Evolutionary conservation across 2,888 invertebrate genomes (phyloP), one percentile per base, ranked within the genome.

Genomic region (Agrotis clavis): DNA sequence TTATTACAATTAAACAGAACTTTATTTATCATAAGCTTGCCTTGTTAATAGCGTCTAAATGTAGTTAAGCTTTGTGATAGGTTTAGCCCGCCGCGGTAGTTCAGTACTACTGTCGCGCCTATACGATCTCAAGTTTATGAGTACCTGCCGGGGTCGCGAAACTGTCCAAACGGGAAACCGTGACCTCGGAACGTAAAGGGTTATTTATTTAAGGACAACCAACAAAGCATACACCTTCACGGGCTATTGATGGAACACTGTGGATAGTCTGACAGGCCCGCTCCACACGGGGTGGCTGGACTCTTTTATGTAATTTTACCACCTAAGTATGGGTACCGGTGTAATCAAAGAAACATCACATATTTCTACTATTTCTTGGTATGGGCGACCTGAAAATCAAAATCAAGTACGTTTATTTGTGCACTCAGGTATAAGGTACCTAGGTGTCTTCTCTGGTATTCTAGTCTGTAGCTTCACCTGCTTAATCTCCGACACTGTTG

Each of bases 401-500:
- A 30, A 30, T 5, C 30, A 30, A 30, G 5, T 30, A 30, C 5
- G 5, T 30, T 30, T 30, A 3, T 35, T 35, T 35, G 35, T 35
- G 35, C 35, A 35, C 35, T 1, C 35, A 35, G 7, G 35, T 35
- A 35, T 35, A 35, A 35, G 35, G 7, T 35, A n/a, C n/a, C n/a
- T n/a, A 35, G 35, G 35, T 35, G 35, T 35, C 9, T 41, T 19
- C 19, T 11, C 21, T n/a, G 9, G 19, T 30, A 19, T 50, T 53
- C 18, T 21, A 19, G 13, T 30, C 30, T n/a, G 9, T 48, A 50
- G 57, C 45, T 21, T 13, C 9, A 56, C 41, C 61, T 76, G 78
- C 50, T 77, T 62, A 66, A 25, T 78, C 57, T 53, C 56, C 48
- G 62, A 48, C 48, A 54, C 18, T n/a, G 14, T 66, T 35, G 16